phyloP scores from a whole-genome alignment of 2,113 vertebrate genomes.

The Hypomesus transpacificus region DNA sequence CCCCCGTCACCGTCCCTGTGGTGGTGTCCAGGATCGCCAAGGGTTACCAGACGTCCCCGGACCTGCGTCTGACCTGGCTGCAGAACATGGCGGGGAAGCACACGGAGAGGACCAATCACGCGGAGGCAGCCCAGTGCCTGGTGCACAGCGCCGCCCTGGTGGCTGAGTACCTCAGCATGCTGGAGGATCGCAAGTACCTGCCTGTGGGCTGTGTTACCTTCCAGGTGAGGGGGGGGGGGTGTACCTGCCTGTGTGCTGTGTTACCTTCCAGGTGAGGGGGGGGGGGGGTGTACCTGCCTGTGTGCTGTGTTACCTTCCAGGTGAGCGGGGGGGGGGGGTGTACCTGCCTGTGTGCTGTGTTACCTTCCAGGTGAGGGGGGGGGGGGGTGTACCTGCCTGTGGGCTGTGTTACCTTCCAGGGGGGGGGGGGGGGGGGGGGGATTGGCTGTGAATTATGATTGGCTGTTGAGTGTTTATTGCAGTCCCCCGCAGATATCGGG shows the following conservation, averaged over 20 bases:
- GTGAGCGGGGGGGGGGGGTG: no score
- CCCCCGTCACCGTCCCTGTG: neutral
- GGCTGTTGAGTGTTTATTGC: neutral
- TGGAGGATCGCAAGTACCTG: slow-evolving; percentile 98
- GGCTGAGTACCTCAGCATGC: slow-evolving; percentile 96
- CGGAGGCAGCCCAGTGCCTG: slow-evolving; percentile 94
- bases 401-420: no score
- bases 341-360: no score
- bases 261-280: no score
- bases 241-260: no score
- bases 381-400: no score
- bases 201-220: slow-evolving; percentile 97
- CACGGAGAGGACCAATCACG: slow-evolving; percentile 92
- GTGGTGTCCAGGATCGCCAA: slow-evolving; percentile 86
- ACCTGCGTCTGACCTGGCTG: slow-evolving; percentile 92
- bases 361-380: no score
- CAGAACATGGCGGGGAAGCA: slow-evolving; percentile 99
- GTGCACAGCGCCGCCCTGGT: slow-evolving; percentile 98
- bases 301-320: no score
- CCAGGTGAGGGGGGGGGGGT: slow-evolving; percentile 76
- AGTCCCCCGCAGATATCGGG: neutral
- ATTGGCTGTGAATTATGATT: neutral
- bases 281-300: no score
- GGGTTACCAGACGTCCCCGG: slow-evolving; percentile 97
- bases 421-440: no score